A percentile compares a stretch with the other conserved stretches of the same genome.
phyloP scores from a whole-genome alignment of 1,140 invertebrate genomes.

The Caenorhabditis tropicalis region DNA sequence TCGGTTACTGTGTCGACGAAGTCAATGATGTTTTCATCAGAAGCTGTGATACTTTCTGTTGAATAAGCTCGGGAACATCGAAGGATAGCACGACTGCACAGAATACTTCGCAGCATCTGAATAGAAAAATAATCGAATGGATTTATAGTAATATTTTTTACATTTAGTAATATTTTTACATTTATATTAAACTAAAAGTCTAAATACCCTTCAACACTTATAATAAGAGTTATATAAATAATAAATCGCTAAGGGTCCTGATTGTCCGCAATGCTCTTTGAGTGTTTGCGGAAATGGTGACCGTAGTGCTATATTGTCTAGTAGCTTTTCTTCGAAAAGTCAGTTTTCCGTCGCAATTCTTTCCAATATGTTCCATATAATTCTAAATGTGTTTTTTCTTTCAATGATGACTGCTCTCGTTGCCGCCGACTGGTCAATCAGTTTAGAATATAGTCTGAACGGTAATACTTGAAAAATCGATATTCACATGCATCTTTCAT shows the following conservation, averaged over 20 bases:
- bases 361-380: not conserved
- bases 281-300: not conserved
- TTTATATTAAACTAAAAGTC: too few species aligned
- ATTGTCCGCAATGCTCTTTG: too few species aligned
- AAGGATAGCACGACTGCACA: not conserved
- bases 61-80: not conserved
- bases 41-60: not conserved
- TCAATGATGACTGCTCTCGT: not conserved
- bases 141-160: not conserved
- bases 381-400: not conserved
- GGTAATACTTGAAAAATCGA: slow-evolving; percentile 5
- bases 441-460: slow-evolving; percentile 40
- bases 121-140: too few species aligned
- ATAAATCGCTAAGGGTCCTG: too few species aligned
- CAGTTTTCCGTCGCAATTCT: too few species aligned
- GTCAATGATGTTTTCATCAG: slow-evolving; percentile 5
- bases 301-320: too few species aligned
- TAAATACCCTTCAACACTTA: too few species aligned
- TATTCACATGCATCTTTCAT: not conserved
- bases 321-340: too few species aligned
- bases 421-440: slow-evolving; percentile 1
- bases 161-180: too few species aligned
- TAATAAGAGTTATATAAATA: too few species aligned
- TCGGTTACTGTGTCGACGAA: slow-evolving; percentile 13
- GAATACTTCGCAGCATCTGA: not conserved